These are phyloP conservation scores for Magallana angulata DNA, from an alignment of 1,140 invertebrate genomes.

Conservation along the genomic window DNA sequence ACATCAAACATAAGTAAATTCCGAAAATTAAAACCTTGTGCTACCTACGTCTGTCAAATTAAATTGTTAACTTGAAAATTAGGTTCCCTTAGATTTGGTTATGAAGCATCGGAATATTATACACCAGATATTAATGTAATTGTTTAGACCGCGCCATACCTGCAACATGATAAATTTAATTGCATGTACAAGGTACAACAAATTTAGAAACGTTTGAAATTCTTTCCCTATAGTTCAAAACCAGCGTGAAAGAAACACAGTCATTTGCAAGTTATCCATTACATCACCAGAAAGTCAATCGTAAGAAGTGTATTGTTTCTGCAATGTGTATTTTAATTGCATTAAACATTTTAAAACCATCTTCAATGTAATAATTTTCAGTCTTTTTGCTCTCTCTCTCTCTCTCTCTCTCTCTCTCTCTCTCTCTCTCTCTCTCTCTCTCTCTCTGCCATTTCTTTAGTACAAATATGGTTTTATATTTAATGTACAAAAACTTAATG, in stretches of 20 bases:
- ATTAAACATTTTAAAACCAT: too few species aligned
- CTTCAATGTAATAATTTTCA: too few species aligned
- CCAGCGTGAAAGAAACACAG: neutral
- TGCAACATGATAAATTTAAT: too few species aligned
- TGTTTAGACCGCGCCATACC: neutral
- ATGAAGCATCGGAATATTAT: neutral
- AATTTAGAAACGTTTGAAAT: neutral
- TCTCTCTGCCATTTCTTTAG: too few species aligned
- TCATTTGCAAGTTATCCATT: neutral
- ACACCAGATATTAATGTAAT: neutral
- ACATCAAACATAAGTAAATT: neutral
- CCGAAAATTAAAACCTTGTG: slow-evolving; percentile 3
- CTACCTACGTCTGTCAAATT: too few species aligned
- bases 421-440: too few species aligned
- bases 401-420: too few species aligned
- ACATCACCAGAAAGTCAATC: neutral
- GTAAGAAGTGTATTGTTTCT: too few species aligned
- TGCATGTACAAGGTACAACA: neutral
- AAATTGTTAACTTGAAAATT: neutral
- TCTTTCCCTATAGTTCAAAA: neutral
- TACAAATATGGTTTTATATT: too few species aligned
- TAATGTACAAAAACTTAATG: too few species aligned
- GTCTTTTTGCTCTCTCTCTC: too few species aligned
- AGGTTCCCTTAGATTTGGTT: neutral
- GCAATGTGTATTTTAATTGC: too few species aligned